Base-by-base conservation (phyloP, 2,113 vertebrate species). In the Mustela lutreola region DNA sequence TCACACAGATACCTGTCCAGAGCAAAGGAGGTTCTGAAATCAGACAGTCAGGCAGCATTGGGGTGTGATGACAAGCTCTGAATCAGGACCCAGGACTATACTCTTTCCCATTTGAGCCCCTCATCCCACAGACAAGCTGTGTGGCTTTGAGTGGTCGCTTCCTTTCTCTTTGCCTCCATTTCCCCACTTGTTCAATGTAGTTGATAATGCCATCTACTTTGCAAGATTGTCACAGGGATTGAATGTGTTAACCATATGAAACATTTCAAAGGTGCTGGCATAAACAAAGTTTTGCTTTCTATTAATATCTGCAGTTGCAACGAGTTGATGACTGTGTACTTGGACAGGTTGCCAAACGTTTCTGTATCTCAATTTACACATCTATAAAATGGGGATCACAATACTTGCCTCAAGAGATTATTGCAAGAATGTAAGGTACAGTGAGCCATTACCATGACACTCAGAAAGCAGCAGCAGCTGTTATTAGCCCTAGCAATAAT, bases 401-500 rank as follows among this genome's bases (percentile, higher is more conserved):
- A 31, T n/a, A 22, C 53, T 83, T 79, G 18, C 50, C 42, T 83
- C 9, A 14, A 92, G 78, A 78, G 24, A 18, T 90, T 71, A 45
- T 28, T 84, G 11, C 28, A 95, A 85, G 62, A 75, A 83, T 85
- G 58, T 19, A 45, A 62, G 39, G 33, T 65, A 26, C 11, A 0
- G 36, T 80, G 95, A 89, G 21, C 76, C 1, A 9, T 75, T 76
- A 48, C 45, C 42, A 93, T 83, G 39, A 78, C 21, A 48, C 11
- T n/a, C 19, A 48, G 48, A 83, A 48, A 85, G 58, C 19, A 86
- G 26, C 24, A 78, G 50, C 31, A 16, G 8, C 33, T 83, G 24
- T 89, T 85, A 67, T 39, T 45, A 76, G 31, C 36, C 83, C 45
- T n/a, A 31, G 42, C 70, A 91, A 80, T n/a, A 86, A 33, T 58